These are phyloP conservation scores for Laodelphax striatellus DNA, from an alignment of 1,140 invertebrate species.

Conservation along the genomic window DNA sequence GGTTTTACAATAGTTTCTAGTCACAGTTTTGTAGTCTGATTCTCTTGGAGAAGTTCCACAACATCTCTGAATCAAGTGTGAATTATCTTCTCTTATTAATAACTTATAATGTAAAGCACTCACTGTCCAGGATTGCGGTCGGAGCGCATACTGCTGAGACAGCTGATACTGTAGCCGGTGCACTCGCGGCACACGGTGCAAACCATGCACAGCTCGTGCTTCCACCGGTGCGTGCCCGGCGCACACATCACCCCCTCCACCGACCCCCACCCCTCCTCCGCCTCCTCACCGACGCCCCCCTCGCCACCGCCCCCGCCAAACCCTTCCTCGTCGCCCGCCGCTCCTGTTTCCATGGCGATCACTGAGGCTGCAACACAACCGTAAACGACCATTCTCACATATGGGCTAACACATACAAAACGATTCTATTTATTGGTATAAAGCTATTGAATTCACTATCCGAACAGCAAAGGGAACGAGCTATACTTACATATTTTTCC, in stretches of 20 bases:
- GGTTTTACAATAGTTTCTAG: no score
- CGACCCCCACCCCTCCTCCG: slow-evolving; percentile 44
- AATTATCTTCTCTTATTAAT: no score
- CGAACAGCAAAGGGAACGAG: no score
- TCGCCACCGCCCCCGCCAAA: slow-evolving; percentile 41
- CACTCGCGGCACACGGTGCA: slow-evolving; percentile 88
- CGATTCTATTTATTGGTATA: no score
- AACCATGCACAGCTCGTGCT: slow-evolving; percentile 72
- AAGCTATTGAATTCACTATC: no score
- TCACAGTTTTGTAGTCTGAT: no score
- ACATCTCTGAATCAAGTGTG: no score
- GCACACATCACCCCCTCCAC: slow-evolving; percentile 47
- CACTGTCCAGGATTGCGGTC: slow-evolving; percentile 78
- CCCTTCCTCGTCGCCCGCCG: slow-evolving; percentile 40
- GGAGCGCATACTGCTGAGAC: slow-evolving; percentile 63
- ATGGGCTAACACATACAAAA: neutral
- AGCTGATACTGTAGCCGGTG: slow-evolving; percentile 81
- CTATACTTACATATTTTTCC: no score
- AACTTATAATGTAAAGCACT: no score
- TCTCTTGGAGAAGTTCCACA: no score
- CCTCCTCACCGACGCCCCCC: slow-evolving; percentile 38
- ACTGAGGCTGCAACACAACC: slow-evolving; percentile 27
- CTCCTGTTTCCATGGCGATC: slow-evolving; percentile 50
- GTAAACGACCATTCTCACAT: neutral
- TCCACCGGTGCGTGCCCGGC: slow-evolving; percentile 64